These are phyloP conservation scores for Apaloderma vittatum DNA, from an alignment of 2,113 vertebrate species.

Conservation along the genomic window DNA sequence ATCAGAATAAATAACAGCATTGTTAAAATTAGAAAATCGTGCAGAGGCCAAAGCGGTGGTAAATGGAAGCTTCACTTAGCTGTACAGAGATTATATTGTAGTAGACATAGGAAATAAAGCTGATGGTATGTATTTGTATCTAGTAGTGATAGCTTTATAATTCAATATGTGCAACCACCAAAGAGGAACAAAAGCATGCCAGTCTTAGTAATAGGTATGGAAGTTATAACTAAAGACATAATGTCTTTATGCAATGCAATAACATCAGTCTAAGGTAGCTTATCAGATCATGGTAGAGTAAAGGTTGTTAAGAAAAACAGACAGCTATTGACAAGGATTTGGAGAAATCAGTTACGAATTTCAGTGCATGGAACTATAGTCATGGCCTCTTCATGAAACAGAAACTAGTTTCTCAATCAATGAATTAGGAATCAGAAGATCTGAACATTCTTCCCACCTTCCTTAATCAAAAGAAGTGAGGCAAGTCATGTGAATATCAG, in stretches of 20 bases:
- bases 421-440: not conserved
- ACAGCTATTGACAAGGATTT: not conserved
- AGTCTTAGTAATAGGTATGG: not conserved
- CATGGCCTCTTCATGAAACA: not conserved
- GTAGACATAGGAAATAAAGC: constrained; percentile 21
- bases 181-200: not conserved
- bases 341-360: not conserved
- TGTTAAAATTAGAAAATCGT: not conserved
- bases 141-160: constrained; percentile 36
- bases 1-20: not conserved
- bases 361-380: not conserved
- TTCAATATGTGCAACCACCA: constrained; percentile 35
- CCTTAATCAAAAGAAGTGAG: not conserved
- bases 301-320: not conserved
- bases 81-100: not conserved
- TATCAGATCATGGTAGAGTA: not conserved
- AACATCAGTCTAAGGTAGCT: not conserved
- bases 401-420: not conserved
- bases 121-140: not conserved
- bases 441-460: not conserved
- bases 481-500: not conserved
- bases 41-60: not conserved
- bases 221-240: not conserved
- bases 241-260: not conserved
- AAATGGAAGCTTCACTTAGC: constrained; percentile 24